Conservation (phyloP, 2,888 invertebrate genomes). For the Protophormia terraenovae region DNA sequence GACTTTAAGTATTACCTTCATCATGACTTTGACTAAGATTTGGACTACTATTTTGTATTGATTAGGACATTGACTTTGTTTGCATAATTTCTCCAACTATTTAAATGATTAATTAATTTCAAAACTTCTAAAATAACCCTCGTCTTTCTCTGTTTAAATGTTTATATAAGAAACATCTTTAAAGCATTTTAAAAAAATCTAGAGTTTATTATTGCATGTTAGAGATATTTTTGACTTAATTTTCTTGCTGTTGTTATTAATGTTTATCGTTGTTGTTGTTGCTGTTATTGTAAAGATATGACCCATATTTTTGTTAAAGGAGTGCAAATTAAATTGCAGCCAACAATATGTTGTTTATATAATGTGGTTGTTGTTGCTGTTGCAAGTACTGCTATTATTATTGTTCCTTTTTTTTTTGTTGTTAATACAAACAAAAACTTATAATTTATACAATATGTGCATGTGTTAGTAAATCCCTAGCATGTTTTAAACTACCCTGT, state of each 20-base stretch:
- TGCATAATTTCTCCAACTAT: too few relatives aligned
- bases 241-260: background rate
- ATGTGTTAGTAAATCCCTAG: too few relatives aligned
- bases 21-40: too few relatives aligned
- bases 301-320: constrained; percentile 50
- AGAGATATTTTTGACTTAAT: constrained; percentile 19
- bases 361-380: constrained; percentile 17
- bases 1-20: too few relatives aligned
- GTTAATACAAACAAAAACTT: background rate
- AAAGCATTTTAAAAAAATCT: background rate
- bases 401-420: background rate
- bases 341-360: constrained; percentile 43
- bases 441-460: too few relatives aligned
- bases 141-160: too few relatives aligned
- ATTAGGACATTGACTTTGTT: too few relatives aligned
- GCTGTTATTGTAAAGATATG: constrained; percentile 47
- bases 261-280: constrained; percentile 34
- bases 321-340: constrained; percentile 62
- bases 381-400: background rate
- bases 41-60: too few relatives aligned
- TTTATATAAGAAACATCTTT: too few relatives aligned
- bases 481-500: too few relatives aligned
- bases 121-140: background rate
- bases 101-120: too few relatives aligned
- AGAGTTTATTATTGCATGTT: constrained; percentile 17